Evolutionary conservation across 1,140 invertebrate genomes (phyloP).

Genomic region (Philaenus spumarius): DNA sequence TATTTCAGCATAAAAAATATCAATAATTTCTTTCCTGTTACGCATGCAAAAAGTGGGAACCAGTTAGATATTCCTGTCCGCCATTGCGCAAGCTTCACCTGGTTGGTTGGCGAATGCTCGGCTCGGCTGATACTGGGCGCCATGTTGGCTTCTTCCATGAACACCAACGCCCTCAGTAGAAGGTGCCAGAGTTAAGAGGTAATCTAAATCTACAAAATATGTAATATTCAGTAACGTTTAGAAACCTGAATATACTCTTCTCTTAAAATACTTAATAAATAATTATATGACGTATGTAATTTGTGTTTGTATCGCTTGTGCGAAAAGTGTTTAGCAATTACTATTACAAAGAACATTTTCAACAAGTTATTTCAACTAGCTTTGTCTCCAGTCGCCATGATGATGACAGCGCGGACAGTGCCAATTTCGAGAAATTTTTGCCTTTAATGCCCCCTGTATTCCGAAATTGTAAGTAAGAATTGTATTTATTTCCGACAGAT

Average conservation of each 20-base stretch:
- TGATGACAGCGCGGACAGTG: conserved; percentile 64
- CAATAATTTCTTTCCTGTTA: too few species aligned
- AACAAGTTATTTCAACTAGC: not conserved
- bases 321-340: too few species aligned
- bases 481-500: conserved; percentile 47
- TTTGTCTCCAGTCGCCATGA: conserved; percentile 41
- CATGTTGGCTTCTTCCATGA: conserved; percentile 21
- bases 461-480: conserved; percentile 50
- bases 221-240: not conserved
- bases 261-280: too few species aligned
- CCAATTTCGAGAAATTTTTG: conserved; percentile 62
- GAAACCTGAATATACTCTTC: too few species aligned
- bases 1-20: too few species aligned
- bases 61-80: too few species aligned
- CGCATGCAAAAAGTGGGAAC: too few species aligned
- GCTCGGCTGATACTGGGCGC: conserved; percentile 4
- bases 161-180: conserved; percentile 25
- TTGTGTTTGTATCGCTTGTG: too few species aligned
- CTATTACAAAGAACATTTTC: too few species aligned
- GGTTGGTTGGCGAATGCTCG: not conserved
- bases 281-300: too few species aligned
- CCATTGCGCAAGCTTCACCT: conserved; percentile 7
- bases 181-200: conserved; percentile 14
- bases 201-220: not conserved
- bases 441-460: conserved; percentile 60